Conservation (phyloP, 2,888 invertebrate species). For the Chalcosyrphus nemorum region DNA sequence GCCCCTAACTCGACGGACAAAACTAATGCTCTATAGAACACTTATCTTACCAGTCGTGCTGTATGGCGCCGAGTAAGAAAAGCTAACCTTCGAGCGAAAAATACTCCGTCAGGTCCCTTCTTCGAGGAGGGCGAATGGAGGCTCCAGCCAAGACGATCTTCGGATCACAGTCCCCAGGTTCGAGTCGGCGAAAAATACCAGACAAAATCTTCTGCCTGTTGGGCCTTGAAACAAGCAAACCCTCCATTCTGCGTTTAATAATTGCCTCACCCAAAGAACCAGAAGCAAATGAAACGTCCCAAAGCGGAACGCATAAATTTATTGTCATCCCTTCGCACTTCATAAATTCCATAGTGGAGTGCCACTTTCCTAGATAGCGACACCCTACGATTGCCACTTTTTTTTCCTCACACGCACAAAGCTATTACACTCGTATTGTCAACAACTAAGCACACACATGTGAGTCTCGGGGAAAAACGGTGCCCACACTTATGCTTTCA, state of each 20-base stretch:
- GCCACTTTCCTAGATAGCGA: constrained; percentile 21
- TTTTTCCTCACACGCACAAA: constrained; percentile 26
- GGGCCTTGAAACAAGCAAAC: background rate
- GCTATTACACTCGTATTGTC: constrained; percentile 37
- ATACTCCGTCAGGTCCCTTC: too few relatives aligned
- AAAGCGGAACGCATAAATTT: constrained; percentile 36
- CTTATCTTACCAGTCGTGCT: too few relatives aligned
- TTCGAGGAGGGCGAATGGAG: too few relatives aligned
- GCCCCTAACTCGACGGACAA: too few relatives aligned
- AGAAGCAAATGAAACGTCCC: constrained; percentile 3
- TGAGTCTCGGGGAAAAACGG: constrained; percentile 20
- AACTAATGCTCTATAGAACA: too few relatives aligned
- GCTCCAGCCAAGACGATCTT: too few relatives aligned
- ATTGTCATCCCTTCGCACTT: constrained; percentile 50
- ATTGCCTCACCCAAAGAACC: background rate
- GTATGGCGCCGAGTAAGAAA: too few relatives aligned
- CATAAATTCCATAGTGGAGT: constrained; percentile 29
- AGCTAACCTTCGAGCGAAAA: too few relatives aligned
- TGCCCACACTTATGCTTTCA: constrained; percentile 32
- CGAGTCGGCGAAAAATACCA: too few relatives aligned
- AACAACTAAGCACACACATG: constrained; percentile 44
- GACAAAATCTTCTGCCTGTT: too few relatives aligned
- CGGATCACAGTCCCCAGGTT: too few relatives aligned
- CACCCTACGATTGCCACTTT: constrained; percentile 25
- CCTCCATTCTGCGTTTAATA: too few relatives aligned